Evolutionary conservation across 2,797 vertebrate genomes (phyloP).

Genomic region (Danio albolineatus): DNA sequence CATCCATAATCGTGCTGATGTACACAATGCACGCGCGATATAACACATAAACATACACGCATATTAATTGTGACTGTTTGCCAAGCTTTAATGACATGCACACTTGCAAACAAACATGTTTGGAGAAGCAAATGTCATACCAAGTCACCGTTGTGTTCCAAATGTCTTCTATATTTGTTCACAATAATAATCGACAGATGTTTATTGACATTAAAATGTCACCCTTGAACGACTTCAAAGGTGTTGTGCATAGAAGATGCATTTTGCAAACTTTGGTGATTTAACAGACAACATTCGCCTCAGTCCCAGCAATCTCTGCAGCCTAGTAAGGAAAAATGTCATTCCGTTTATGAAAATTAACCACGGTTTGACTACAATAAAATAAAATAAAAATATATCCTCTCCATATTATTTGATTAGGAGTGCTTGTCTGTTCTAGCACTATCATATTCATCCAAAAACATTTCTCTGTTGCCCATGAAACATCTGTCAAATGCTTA

Average conservation of each 20-base stretch:
- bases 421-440: background rate
- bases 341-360: too few relatives aligned
- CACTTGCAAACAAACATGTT: conserved; percentile 7
- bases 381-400: too few relatives aligned
- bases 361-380: too few relatives aligned
- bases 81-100: background rate
- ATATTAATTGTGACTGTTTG: conserved; percentile 14
- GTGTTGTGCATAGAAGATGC: background rate
- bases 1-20: background rate
- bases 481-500: background rate
- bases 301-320: background rate
- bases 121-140: background rate
- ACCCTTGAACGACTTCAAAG: background rate
- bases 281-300: background rate
- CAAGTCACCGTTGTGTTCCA: conserved; percentile 22
- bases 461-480: too few relatives aligned
- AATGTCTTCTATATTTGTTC: conserved; percentile 8
- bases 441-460: too few relatives aligned
- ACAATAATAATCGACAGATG: background rate
- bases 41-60: background rate
- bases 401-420: background rate
- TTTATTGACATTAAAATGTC: conserved; percentile 27
- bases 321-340: conserved; percentile 3
- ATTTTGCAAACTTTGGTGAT: background rate
- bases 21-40: background rate